These are phyloP conservation scores for Oxycera nigricornis DNA, from an alignment of 2,888 invertebrate species.

Conservation along the genomic window DNA sequence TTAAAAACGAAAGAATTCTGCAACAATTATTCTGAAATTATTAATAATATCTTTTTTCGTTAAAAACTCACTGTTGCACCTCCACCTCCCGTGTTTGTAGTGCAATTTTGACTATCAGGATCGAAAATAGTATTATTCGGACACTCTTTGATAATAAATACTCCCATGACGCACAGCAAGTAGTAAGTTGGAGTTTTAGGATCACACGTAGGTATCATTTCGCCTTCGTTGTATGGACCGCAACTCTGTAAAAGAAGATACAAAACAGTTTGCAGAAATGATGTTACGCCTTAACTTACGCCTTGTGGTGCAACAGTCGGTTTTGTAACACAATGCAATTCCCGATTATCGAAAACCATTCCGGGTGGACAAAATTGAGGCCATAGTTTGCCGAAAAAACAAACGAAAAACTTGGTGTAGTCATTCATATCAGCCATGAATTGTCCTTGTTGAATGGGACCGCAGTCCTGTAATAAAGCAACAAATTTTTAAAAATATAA, in stretches of 20 bases:
- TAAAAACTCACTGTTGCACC: not conserved
- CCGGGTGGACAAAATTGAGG: not conserved
- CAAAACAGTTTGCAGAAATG: not conserved
- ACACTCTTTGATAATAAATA: not conserved
- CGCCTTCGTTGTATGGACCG: not conserved
- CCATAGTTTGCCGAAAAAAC: conserved; percentile 7
- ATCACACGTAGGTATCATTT: not conserved
- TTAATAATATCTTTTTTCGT: not conserved
- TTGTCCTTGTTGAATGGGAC: not conserved
- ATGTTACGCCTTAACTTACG: too few species aligned
- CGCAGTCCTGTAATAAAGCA: conserved; percentile 13
- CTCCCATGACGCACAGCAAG: conserved; percentile 8
- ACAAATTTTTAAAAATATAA: too few species aligned
- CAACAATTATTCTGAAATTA: too few species aligned
- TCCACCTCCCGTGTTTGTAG: not conserved
- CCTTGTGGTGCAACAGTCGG: not conserved
- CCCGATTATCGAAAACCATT: not conserved
- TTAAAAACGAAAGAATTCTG: too few species aligned
- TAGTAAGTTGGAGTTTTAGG: not conserved
- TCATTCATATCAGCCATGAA: conserved; percentile 16
- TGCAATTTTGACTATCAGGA: not conserved
- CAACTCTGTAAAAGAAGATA: not conserved
- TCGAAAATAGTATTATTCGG: not conserved
- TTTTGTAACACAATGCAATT: not conserved
- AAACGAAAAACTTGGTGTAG: conserved; percentile 33